A percentile compares a stretch with the other conserved stretches of the same genome.
These are phyloP conservation scores for Drosophila varians DNA, from an alignment of 1,140 invertebrate genomes.

Conservation along the genomic window DNA sequence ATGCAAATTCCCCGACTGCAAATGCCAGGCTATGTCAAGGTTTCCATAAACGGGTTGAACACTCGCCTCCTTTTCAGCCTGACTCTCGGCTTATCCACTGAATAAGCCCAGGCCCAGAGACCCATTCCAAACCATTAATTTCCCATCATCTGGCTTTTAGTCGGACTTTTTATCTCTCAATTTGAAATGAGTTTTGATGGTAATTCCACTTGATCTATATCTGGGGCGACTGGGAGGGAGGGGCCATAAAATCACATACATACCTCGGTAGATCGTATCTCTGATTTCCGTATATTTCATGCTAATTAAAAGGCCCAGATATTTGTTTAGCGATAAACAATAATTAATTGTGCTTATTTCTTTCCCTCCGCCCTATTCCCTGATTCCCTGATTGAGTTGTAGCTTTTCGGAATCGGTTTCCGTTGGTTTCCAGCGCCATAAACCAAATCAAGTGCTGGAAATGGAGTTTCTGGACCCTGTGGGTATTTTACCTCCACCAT, in stretches of 20 bases:
- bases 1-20: conserved; percentile 21
- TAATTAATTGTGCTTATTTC: conserved; percentile 77
- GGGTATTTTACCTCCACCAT: neutral
- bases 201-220: conserved; percentile 44
- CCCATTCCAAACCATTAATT: conserved; percentile 27
- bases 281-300: conserved; percentile 66
- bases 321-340: conserved; percentile 55
- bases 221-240: conserved; percentile 8
- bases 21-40: conserved; percentile 20
- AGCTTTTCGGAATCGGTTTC: conserved; percentile 62
- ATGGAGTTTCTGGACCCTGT: conserved; percentile 1
- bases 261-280: conserved; percentile 50
- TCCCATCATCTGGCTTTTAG: conserved; percentile 23
- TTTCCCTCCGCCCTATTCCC: conserved; percentile 19
- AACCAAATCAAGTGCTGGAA: conserved; percentile 46
- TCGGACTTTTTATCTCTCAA: conserved; percentile 22
- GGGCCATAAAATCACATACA: conserved; percentile 69
- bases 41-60: conserved; percentile 9
- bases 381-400: conserved; percentile 66
- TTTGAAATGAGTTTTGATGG: conserved; percentile 36
- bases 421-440: conserved; percentile 38
- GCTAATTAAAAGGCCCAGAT: conserved; percentile 72
- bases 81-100: conserved; percentile 14
- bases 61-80: no score
- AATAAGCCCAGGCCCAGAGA: neutral